A percentile compares a stretch with the other conserved stretches of the same genome.
Conservation (phyloP, 2,797 vertebrate species). For the Babyrousa celebensis region DNA sequence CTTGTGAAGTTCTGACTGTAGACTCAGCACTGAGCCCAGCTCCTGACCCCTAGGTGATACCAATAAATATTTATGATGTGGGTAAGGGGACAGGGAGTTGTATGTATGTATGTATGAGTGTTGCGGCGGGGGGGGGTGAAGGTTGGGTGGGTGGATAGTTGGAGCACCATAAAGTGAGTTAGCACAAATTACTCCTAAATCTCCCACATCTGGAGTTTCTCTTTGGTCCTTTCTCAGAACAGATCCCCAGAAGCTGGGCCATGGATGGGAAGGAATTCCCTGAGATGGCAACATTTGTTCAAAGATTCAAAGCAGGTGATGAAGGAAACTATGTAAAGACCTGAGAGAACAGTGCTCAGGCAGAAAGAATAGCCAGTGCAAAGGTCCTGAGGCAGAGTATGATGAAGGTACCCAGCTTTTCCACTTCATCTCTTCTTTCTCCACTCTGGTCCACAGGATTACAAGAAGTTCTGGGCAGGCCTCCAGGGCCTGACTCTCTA, state of each 20-base stretch:
- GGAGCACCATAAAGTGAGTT: background rate
- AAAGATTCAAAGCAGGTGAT: background rate
- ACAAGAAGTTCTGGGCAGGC: slow-evolving; percentile 92
- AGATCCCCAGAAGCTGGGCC: background rate
- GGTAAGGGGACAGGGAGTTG: background rate
- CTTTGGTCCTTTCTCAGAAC: background rate
- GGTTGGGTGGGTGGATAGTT: background rate
- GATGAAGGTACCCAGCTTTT: rapidly evolving
- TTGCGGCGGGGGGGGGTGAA: background rate
- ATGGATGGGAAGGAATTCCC: background rate
- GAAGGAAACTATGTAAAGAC: background rate
- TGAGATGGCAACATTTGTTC: background rate
- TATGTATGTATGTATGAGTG: background rate
- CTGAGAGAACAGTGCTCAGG: background rate
- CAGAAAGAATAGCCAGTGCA: background rate
- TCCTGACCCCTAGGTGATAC: background rate
- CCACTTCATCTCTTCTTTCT: background rate
- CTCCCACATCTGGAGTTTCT: background rate
- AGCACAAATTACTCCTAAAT: background rate
- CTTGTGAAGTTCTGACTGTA: background rate
- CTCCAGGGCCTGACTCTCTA: slow-evolving; percentile 92
- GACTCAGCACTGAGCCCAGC: background rate
- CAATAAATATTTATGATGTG: background rate
- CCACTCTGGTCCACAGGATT: slow-evolving; percentile 86
- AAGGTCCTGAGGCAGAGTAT: background rate